A percentile compares a stretch with the other conserved stretches of the same genome.
These are phyloP conservation scores for Lepidiolamprologus cunningtoni DNA, from an alignment of 2,113 vertebrate species.

Conservation along the genomic window DNA sequence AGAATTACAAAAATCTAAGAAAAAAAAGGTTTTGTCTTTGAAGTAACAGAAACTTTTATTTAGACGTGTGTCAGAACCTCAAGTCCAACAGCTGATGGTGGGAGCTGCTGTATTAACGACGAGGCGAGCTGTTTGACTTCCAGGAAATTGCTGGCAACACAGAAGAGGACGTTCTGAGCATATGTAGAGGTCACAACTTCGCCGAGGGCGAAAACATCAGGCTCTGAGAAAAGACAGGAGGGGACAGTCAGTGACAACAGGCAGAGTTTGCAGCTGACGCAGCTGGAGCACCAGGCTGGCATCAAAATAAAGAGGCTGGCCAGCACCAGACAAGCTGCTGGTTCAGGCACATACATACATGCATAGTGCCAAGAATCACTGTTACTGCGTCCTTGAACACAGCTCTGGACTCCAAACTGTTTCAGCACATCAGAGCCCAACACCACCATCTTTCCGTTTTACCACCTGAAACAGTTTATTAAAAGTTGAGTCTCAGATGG, in stretches of 20 bases:
- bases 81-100: constrained; percentile 64
- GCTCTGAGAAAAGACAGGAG: constrained; percentile 13
- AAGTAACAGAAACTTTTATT: background rate
- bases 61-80: constrained; percentile 63
- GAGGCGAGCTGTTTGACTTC: constrained; percentile 87
- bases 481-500: background rate
- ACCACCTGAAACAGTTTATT: background rate
- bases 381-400: background rate
- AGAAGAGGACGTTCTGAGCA: constrained; percentile 79
- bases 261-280: background rate
- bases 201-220: constrained; percentile 73
- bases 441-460: background rate
- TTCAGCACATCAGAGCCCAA: background rate
- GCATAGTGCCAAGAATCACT: background rate
- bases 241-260: background rate
- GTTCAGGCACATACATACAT: background rate
- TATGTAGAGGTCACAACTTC: constrained; percentile 70
- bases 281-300: background rate
- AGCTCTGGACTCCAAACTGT: background rate
- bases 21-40: rapidly evolving
- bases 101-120: constrained; percentile 78
- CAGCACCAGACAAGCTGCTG: background rate
- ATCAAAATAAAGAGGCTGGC: background rate
- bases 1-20: background rate
- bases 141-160: constrained; percentile 88